Conservation (phyloP, 2,113 vertebrate genomes). For the Micronisus gabar region DNA sequence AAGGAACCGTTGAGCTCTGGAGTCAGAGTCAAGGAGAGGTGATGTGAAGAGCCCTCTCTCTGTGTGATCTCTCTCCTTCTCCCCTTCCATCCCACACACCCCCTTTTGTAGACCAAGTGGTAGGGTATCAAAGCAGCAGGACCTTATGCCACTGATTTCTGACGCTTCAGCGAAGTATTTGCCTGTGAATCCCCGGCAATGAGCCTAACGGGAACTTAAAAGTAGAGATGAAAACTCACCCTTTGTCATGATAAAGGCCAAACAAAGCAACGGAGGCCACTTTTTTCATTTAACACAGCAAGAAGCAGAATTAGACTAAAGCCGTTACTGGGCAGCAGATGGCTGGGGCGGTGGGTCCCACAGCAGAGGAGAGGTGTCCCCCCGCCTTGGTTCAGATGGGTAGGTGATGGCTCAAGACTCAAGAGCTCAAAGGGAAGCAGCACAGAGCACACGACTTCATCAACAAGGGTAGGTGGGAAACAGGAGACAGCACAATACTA, state of each 20-base stretch:
- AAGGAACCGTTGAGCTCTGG: background rate
- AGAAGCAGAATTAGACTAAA: background rate
- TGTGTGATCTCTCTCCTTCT: background rate
- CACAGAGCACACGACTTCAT: background rate
- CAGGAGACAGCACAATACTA: background rate
- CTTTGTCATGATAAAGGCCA: background rate
- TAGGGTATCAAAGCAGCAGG: background rate
- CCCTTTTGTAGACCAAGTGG: background rate
- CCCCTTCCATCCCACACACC: background rate
- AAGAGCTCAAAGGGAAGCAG: background rate
- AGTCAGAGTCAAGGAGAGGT: background rate
- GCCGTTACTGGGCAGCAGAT: background rate
- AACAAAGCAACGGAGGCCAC: background rate
- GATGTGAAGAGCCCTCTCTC: background rate
- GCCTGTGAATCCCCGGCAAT: background rate
- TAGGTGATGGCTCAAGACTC: background rate
- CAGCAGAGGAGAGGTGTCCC: background rate
- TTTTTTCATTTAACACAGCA: background rate
- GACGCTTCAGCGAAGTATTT: background rate
- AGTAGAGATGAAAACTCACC: background rate
- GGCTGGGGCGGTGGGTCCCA: background rate
- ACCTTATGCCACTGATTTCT: background rate
- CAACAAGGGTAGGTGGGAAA: background rate
- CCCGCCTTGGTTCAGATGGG: background rate
- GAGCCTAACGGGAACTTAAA: background rate